Percentiles rank a stretch among this genome's conserved stretches.
Conservation (phyloP, 2,797 vertebrate species). For the Xenops minutus region DNA sequence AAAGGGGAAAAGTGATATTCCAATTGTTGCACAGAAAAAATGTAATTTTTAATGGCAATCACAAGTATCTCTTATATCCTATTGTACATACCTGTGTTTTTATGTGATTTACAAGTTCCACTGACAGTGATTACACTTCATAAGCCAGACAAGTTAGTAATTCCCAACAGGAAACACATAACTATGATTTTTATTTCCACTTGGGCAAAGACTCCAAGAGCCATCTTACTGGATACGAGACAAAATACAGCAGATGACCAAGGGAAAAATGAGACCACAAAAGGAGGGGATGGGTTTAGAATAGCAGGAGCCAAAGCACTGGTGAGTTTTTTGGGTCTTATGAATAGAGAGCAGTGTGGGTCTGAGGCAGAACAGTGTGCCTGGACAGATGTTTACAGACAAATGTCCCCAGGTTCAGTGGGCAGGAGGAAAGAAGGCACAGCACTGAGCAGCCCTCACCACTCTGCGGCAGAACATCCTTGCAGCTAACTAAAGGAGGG, state of each 20-base stretch:
- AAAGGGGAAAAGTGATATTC: not conserved
- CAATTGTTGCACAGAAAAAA: not conserved
- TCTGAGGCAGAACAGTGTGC: rapidly evolving
- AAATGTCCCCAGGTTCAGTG: rapidly evolving
- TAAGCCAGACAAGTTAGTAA: not conserved
- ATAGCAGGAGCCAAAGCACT: not conserved
- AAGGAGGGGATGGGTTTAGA: not conserved
- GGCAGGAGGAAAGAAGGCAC: rapidly evolving
- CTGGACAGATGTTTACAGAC: not conserved
- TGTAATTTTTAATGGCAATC: not conserved
- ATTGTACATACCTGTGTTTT: not conserved
- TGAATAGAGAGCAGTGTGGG: not conserved
- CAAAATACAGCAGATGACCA: not conserved
- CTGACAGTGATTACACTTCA: not conserved
- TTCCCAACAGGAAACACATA: not conserved
- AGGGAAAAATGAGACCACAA: not conserved
- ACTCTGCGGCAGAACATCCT: rapidly evolving
- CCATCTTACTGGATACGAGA: not conserved
- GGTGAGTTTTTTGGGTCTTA: not conserved
- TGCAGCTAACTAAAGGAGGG: not conserved
- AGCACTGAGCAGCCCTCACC: not conserved
- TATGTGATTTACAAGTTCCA: not conserved
- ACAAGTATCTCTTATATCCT: not conserved
- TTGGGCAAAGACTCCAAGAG: not conserved
- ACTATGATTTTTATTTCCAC: not conserved